Percentiles rank a stretch among this genome's conserved stretches.
These are phyloP conservation scores for Parnassius orleans DNA, from an alignment of 2,888 invertebrate species.

Conservation along the genomic window DNA sequence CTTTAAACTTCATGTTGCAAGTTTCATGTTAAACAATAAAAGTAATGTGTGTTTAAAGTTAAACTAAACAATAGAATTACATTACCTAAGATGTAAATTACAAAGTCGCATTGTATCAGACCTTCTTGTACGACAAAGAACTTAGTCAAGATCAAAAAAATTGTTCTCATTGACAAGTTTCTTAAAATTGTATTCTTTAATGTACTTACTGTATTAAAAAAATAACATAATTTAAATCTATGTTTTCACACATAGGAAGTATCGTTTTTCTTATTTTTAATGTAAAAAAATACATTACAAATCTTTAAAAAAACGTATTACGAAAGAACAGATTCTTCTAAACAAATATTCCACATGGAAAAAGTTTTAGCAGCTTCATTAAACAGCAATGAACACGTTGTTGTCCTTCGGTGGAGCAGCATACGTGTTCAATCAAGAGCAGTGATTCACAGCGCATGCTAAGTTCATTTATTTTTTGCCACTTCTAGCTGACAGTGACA, in stretches of 20 bases:
- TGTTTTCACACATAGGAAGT: no score
- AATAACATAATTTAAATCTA: no score
- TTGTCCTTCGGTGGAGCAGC: constrained; percentile 10
- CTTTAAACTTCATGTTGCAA: no score
- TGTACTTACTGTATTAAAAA: background rate
- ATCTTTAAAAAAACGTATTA: no score
- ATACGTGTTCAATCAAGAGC: constrained; percentile 33
- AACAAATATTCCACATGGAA: no score
- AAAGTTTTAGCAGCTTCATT: no score
- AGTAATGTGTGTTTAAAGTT: background rate
- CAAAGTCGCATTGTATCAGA: background rate
- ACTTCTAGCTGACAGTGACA: constrained; percentile 59
- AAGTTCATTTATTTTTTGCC: constrained; percentile 45
- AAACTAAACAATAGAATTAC: constrained; percentile 22
- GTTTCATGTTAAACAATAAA: no score
- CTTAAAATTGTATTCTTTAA: background rate
- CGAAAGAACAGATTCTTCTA: no score
- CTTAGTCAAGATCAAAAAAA: constrained; percentile 17
- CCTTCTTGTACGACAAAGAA: constrained; percentile 2
- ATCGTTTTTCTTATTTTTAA: no score
- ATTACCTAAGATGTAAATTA: constrained; percentile 13
- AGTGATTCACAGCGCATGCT: constrained; percentile 28
- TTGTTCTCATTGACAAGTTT: constrained; percentile 15
- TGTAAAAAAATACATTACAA: no score
- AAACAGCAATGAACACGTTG: constrained; percentile 11